phyloP scores from a whole-genome alignment of 2,113 vertebrate genomes.

The Tapirus terrestris region DNA sequence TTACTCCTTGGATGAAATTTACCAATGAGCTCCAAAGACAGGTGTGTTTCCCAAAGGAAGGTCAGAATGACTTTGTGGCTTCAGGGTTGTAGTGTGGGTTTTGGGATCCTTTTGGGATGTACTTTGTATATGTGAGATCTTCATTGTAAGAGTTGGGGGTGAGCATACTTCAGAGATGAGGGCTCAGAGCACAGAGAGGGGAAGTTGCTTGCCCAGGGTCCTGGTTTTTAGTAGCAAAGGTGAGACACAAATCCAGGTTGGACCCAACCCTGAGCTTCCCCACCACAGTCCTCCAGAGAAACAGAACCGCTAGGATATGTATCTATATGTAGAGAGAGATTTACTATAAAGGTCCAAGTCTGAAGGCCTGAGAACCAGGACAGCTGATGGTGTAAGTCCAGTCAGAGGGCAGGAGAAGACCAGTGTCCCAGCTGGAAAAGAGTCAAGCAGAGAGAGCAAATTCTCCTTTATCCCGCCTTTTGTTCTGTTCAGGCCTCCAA shows the following conservation, averaged over 20 bases:
- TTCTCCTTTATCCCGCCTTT: too few species aligned
- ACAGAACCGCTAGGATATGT: not conserved
- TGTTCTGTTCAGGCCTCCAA: not conserved
- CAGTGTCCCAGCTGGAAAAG: not conserved
- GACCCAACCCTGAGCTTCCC: not conserved
- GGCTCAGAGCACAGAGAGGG: not conserved
- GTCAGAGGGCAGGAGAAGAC: not conserved
- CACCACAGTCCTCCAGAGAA: not conserved
- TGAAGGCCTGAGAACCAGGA: not conserved
- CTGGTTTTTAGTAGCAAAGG: not conserved
- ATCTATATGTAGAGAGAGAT: not conserved
- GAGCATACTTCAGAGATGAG: not conserved
- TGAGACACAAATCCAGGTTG: not conserved
- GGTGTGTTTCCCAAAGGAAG: not conserved
- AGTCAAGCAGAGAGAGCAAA: not conserved
- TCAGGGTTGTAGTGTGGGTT: not conserved
- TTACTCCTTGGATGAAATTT: not conserved
- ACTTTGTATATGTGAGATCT: not conserved
- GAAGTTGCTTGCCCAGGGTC: not conserved
- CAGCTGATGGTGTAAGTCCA: not conserved
- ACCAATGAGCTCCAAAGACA: not conserved
- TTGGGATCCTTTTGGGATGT: not conserved
- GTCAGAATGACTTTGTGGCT: not conserved
- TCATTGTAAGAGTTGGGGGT: not conserved
- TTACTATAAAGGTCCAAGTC: not conserved